A percentile compares a stretch with the other conserved stretches of the same genome.
Conservation (phyloP, 1,140 invertebrate genomes). For the Neelides sp. region DNA sequence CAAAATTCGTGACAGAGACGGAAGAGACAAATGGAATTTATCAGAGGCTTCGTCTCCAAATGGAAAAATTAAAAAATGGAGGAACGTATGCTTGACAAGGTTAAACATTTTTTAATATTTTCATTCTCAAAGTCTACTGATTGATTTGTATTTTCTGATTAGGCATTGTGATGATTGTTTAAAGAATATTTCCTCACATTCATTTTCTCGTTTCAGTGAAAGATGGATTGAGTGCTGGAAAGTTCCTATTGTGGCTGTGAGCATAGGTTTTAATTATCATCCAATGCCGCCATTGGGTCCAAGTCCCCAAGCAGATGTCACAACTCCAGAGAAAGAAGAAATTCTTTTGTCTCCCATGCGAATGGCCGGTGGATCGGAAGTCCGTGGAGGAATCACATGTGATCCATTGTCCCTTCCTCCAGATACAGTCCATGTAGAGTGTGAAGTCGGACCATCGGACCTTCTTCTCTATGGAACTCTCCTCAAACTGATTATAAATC, state of each 20-base stretch:
- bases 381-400: slow-evolving; percentile 16
- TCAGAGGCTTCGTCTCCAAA: slow-evolving; percentile 12
- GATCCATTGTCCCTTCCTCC: slow-evolving; percentile 69
- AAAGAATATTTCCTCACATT: slow-evolving; percentile 14
- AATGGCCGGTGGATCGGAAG: slow-evolving; percentile 51
- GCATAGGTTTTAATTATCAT: slow-evolving; percentile 81
- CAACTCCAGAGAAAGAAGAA: slow-evolving; percentile 87
- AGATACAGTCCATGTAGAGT: slow-evolving; percentile 75
- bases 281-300: slow-evolving; percentile 74
- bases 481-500: slow-evolving; percentile 70
- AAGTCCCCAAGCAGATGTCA: slow-evolving; percentile 74
- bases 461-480: slow-evolving; percentile 79
- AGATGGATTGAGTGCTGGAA: slow-evolving; percentile 95
- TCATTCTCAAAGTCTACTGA: not conserved
- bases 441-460: slow-evolving; percentile 85
- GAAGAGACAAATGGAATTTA: slow-evolving; percentile 34
- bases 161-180: not conserved
- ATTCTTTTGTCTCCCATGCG: slow-evolving; percentile 77
- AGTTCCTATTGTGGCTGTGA: slow-evolving; percentile 80
- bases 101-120: slow-evolving; percentile 25
- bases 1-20: slow-evolving; percentile 66
- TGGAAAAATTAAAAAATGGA: slow-evolving; percentile 59
- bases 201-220: slow-evolving; percentile 38
- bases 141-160: not conserved
- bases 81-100: slow-evolving; percentile 65